Conservation (phyloP, 2,888 invertebrate genomes). For the Perdita meconis region DNA sequence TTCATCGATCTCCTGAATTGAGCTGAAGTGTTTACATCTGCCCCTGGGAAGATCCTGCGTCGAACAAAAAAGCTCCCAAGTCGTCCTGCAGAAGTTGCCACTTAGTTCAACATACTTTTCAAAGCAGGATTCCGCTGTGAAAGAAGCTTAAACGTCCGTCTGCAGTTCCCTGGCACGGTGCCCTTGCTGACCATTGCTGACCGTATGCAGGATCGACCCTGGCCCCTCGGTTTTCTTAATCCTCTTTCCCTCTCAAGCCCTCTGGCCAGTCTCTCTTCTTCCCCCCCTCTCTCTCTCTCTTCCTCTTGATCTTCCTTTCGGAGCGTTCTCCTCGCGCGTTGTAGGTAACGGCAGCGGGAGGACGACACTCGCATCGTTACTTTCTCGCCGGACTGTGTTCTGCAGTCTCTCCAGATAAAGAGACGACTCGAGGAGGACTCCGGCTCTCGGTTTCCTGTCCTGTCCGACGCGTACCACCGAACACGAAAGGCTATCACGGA, state of each 20-base stretch:
- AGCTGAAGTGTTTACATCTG: too few species aligned
- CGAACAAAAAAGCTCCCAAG: constrained; percentile 3
- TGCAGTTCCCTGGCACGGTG: constrained; percentile 71
- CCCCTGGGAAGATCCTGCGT: neutral
- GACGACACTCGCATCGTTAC: constrained; percentile 58
- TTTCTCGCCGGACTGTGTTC: constrained; percentile 34
- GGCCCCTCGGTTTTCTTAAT: constrained; percentile 65
- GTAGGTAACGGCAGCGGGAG: constrained; percentile 56
- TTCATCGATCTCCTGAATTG: too few species aligned
- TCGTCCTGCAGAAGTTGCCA: neutral
- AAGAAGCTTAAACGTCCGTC: constrained; percentile 61
- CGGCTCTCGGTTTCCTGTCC: neutral
- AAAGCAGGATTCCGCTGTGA: constrained; percentile 48
- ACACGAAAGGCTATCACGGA: neutral
- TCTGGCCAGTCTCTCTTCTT: constrained; percentile 9
- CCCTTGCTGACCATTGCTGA: constrained; percentile 74
- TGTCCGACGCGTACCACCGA: constrained; percentile 1
- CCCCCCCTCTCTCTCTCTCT: constrained; percentile 15
- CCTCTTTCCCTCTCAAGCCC: constrained; percentile 52
- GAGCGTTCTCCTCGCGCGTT: constrained; percentile 16
- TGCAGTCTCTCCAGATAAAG: constrained; percentile 37
- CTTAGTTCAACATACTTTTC: constrained; percentile 8
- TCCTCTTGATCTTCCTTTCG: constrained; percentile 13
- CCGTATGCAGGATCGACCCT: constrained; percentile 74
- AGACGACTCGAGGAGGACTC: constrained; percentile 5